Evolutionary conservation across 2,797 vertebrate genomes (phyloP).

Genomic region (Galaxias olidus): DNA sequence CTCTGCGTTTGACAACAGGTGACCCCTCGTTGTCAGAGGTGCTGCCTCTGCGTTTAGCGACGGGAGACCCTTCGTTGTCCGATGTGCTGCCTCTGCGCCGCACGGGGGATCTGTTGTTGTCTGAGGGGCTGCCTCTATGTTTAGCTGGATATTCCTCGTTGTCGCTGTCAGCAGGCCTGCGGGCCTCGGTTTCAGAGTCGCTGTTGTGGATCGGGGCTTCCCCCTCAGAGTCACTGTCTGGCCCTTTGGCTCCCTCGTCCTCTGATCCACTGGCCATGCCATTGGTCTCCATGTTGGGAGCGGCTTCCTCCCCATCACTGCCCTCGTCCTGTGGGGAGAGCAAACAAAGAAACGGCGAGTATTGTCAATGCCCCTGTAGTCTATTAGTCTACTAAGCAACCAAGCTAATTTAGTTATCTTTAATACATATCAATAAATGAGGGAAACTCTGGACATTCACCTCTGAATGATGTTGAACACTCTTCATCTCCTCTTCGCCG

Average conservation of each 20-base stretch:
- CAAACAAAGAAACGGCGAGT: conserved; percentile 5
- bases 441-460: conserved; percentile 59
- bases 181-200: conserved; percentile 15
- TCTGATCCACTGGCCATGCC: conserved; percentile 62
- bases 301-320: conserved; percentile 80
- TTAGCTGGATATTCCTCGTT: conserved; percentile 57
- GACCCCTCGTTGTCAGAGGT: conserved; percentile 13
- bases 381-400: no score
- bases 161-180: conserved; percentile 68
- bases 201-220: conserved; percentile 63
- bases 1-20: conserved; percentile 63
- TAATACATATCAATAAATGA: neutral
- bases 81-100: conserved; percentile 76
- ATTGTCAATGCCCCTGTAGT: no score
- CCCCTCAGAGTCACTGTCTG: conserved; percentile 79
- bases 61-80: conserved; percentile 70
- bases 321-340: conserved; percentile 81
- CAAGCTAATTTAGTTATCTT: no score
- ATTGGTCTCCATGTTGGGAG: conserved; percentile 44
- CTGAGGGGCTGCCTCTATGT: conserved; percentile 53
- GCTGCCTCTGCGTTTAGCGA: conserved; percentile 67
- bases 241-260: conserved; percentile 58
- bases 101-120: conserved; percentile 29
- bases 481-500: conserved; percentile 82
- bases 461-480: conserved; percentile 82